Evolutionary conservation across 2,797 vertebrate species (phyloP).

Genomic region (Sebastes melanostomus): DNA sequence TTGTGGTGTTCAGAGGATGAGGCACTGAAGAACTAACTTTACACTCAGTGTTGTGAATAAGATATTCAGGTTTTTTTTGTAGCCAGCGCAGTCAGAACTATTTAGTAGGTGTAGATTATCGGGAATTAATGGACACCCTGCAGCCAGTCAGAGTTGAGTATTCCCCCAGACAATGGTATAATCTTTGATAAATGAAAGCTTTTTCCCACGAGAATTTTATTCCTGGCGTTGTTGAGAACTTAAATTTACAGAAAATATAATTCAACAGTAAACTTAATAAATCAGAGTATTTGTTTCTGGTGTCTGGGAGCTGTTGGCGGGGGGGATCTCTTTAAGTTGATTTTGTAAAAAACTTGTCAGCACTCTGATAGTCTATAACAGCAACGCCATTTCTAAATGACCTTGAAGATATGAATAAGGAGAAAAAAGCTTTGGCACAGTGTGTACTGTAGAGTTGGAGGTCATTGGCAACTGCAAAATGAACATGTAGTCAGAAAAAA

Average conservation of each 20-base stretch:
- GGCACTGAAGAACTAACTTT: too few species aligned
- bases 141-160: too few species aligned
- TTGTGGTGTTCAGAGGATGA: too few species aligned
- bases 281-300: background rate
- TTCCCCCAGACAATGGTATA: too few species aligned
- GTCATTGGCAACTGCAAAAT: background rate
- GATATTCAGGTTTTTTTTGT: too few species aligned
- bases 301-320: background rate
- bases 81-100: too few species aligned
- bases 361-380: background rate
- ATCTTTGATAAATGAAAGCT: background rate
- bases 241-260: background rate
- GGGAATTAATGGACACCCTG: too few species aligned
- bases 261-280: background rate
- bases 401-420: background rate
- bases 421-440: background rate
- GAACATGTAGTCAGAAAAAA: background rate
- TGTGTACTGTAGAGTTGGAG: background rate
- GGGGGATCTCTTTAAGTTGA: background rate
- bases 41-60: too few species aligned
- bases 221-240: background rate
- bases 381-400: background rate
- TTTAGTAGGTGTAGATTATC: too few species aligned
- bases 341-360: background rate
- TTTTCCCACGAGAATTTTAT: background rate